A percentile compares a stretch with the other conserved stretches of the same genome.
Conservation (phyloP, 2,113 vertebrate species). For the Nesogale talazaci region DNA sequence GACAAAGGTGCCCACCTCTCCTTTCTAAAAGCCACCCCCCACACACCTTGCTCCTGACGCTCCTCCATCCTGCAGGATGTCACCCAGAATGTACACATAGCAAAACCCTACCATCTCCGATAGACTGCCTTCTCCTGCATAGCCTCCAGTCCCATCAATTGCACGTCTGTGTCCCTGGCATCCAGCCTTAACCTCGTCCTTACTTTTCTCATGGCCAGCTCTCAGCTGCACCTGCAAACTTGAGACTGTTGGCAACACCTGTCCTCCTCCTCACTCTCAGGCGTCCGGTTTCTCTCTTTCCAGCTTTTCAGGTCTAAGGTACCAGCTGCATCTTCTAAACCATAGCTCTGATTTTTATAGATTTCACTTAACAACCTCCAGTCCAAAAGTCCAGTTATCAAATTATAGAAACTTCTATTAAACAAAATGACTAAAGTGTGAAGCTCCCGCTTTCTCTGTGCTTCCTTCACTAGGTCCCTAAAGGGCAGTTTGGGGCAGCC, state of each 20-base stretch:
- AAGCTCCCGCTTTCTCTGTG: too few species aligned
- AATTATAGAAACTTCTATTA: too few species aligned
- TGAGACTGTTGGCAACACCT: not conserved
- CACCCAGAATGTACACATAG: not conserved
- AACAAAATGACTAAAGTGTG: too few species aligned
- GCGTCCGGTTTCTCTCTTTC: not conserved
- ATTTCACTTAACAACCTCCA: constrained; percentile 2
- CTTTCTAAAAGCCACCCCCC: not conserved
- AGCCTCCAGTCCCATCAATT: not conserved
- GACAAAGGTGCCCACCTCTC: not conserved
- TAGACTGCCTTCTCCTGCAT: not conserved
- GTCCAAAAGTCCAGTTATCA: too few species aligned
- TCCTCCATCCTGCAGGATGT: not conserved
- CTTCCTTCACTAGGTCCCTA: too few species aligned
- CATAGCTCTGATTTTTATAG: not conserved
- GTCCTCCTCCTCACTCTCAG: not conserved
- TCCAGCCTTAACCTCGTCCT: too few species aligned
- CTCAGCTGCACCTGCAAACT: not conserved
- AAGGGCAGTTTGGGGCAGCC: too few species aligned
- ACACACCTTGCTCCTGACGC: not conserved
- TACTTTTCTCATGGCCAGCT: not conserved
- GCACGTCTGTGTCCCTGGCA: not conserved
- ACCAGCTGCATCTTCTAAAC: not conserved
- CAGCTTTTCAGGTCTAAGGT: not conserved
- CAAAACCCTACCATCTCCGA: not conserved